Evolutionary conservation across 2,797 vertebrate genomes (phyloP).

Genomic region (Apodemus agrarius): DNA sequence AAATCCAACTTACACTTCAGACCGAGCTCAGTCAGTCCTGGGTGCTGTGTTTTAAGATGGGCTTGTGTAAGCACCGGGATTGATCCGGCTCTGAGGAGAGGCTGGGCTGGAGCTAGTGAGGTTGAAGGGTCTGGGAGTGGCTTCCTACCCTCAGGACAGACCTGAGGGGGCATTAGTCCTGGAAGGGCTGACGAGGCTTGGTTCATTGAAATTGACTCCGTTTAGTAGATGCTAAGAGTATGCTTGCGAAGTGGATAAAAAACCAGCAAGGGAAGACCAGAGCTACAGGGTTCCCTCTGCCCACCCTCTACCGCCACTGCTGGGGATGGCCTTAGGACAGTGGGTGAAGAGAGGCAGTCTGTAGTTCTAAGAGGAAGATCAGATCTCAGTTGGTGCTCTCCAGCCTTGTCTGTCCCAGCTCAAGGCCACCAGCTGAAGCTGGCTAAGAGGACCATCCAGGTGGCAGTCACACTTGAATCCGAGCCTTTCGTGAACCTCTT

Average conservation of each 20-base stretch:
- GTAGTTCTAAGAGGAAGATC: neutral
- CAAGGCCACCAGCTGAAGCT: neutral
- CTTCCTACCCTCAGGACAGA: neutral
- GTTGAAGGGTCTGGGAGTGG: neutral
- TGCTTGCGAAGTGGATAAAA: neutral
- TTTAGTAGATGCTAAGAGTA: neutral
- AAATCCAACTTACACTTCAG: constrained; percentile 32
- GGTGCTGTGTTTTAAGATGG: neutral
- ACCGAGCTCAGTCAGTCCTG: constrained; percentile 15
- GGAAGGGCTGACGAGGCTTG: neutral
- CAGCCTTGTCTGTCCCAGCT: neutral
- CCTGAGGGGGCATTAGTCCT: neutral
- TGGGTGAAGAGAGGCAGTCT: neutral
- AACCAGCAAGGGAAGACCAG: neutral
- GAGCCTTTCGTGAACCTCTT: neutral
- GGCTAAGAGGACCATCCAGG: neutral
- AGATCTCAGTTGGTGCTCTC: neutral
- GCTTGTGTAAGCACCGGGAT: neutral
- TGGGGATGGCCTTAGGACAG: neutral
- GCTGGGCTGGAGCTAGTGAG: neutral
- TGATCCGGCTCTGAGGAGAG: neutral
- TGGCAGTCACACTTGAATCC: constrained; percentile 4
- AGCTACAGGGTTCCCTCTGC: neutral
- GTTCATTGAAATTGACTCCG: neutral
- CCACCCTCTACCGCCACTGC: too few species aligned